Base-by-base conservation (phyloP, 2,797 vertebrate species). In the Crocodylus rhombifer region DNA sequence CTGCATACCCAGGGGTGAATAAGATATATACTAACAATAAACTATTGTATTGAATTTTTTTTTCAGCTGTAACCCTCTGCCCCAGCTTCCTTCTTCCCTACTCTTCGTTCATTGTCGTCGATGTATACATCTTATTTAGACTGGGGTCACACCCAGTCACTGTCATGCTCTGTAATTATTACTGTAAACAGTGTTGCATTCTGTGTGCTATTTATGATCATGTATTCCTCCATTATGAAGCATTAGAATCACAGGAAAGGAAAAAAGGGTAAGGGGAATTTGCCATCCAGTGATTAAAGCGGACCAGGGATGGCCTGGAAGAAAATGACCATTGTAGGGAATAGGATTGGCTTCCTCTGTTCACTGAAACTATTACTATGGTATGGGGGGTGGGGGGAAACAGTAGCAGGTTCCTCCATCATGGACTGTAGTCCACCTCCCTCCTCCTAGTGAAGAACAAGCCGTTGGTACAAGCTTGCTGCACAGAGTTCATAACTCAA, bases 401-500 rank as follows among this genome's bases (percentile, higher is more conserved):
- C 28, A 17, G 14, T 60, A 11, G 42, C 7, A 5, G 0, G 42
- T 51, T 51, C 42, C 42, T 51, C 42, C 42, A 51, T 51, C 42
- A 51, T 9, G 42, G 42, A 51, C 42, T 51, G 42, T 51, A 4
- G 15, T 56, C 25, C 65, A 69, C 30, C 30, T 30, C 65, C 18
- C 65, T 69, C 65, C 30, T 69, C n/a, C 30, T 20, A 30, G 65
- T 33, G 30, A 33, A 69, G 65, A 20, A 36, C 18, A 67, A 30
- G 33, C 30, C 16, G 2, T 18, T 62, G 23, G 23, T 23, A 62
- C 26, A 62, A 90, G 69, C 58, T 57, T 65, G 21, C 62, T 2
- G 0, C 33, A 4, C 26, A 60, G 64, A 20, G 30, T 42, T 1
- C 1, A 18, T 20, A 51, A 36, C 0, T 18, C 30, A 0, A 60